Percentiles rank a stretch among this genome's conserved stretches.
Evolutionary conservation across 2,797 vertebrate genomes (phyloP).

Genomic region (Mallotus villosus): DNA sequence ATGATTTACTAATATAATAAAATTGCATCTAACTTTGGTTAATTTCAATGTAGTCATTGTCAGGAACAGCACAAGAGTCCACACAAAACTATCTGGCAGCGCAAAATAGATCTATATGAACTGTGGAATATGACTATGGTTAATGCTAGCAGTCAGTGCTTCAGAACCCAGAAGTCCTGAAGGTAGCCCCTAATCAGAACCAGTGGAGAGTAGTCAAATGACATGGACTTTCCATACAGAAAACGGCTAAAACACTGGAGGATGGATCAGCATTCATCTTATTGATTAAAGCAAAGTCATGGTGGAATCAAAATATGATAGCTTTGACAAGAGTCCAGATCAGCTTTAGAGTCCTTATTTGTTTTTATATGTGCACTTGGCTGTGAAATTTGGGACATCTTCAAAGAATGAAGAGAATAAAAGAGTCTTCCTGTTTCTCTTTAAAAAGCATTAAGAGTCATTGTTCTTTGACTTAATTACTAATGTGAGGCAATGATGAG

Average conservation of each 20-base stretch:
- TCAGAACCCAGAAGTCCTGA: background rate
- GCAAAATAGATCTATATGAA: background rate
- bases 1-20: too few relatives aligned
- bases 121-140: constrained; percentile 9
- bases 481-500: constrained; percentile 24
- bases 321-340: constrained; percentile 2
- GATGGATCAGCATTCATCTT: background rate
- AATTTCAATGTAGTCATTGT: too few relatives aligned
- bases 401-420: constrained; percentile 9
- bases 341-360: background rate
- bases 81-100: too few relatives aligned
- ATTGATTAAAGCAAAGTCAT: constrained; percentile 17
- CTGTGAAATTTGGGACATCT: background rate
- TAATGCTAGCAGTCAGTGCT: background rate
- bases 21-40: too few relatives aligned
- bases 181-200: constrained; percentile 14
- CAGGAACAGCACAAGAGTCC: too few relatives aligned
- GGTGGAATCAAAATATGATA: background rate
- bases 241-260: background rate
- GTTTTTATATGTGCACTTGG: constrained; percentile 31
- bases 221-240: background rate
- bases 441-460: constrained; percentile 30
- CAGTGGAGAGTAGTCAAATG: constrained; percentile 12
- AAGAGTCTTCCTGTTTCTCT: constrained; percentile 33
- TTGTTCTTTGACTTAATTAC: constrained; percentile 35